Conservation (phyloP, 1,140 invertebrate genomes). For the Dendroctonus ponderosae region DNA sequence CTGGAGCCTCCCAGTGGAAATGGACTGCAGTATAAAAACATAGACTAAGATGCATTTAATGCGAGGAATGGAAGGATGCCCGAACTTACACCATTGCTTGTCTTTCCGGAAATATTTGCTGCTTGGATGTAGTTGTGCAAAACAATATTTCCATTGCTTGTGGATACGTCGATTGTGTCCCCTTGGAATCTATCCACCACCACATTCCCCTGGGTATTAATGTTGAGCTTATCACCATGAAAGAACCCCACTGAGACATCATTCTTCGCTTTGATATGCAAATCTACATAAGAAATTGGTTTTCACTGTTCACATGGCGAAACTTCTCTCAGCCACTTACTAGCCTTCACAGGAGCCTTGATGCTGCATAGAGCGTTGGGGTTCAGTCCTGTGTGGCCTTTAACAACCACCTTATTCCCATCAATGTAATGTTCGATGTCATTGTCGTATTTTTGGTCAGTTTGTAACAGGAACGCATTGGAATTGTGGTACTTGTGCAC, state of each 20-base stretch:
- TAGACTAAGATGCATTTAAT: neutral
- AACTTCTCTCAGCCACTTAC: slow-evolving; percentile 21
- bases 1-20: slow-evolving; percentile 37
- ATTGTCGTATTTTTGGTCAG: slow-evolving; percentile 30
- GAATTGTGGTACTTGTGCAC: slow-evolving; percentile 36
- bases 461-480: slow-evolving; percentile 29
- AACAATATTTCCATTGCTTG: slow-evolving; percentile 37
- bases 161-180: slow-evolving; percentile 31
- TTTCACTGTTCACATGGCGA: too few species aligned
- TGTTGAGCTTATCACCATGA: slow-evolving; percentile 34
- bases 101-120: slow-evolving; percentile 26
- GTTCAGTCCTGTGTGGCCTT: slow-evolving; percentile 10
- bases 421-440: slow-evolving; percentile 28
- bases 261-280: slow-evolving; percentile 34
- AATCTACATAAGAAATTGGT: slow-evolving; percentile 30
- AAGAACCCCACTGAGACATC: slow-evolving; percentile 37
- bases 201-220: slow-evolving; percentile 36
- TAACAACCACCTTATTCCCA: slow-evolving; percentile 30
- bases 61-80: neutral
- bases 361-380: slow-evolving; percentile 32
- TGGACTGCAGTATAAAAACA: slow-evolving; percentile 28
- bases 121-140: slow-evolving; percentile 39
- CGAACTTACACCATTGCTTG: slow-evolving; percentile 35
- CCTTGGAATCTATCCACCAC: slow-evolving; percentile 40
- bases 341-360: slow-evolving; percentile 42